phyloP scores from a whole-genome alignment of 2,113 vertebrate genomes.

The Sturnus vulgaris region DNA sequence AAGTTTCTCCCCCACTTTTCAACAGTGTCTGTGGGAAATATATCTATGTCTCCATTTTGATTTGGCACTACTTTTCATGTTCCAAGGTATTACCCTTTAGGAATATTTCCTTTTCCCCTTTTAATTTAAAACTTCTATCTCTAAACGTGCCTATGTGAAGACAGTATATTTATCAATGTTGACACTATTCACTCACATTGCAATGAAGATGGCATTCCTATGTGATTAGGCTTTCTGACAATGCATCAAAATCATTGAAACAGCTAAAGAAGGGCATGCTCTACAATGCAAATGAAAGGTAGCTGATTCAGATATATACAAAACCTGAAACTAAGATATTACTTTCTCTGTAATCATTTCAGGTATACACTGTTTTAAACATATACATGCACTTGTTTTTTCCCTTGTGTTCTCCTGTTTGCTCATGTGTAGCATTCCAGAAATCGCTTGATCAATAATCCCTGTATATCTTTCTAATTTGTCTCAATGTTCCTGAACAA shows the following conservation, averaged over 20 bases:
- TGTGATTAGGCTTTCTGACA: neutral
- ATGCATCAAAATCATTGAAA: neutral
- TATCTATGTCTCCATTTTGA: neutral
- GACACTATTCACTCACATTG: neutral
- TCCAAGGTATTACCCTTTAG: neutral
- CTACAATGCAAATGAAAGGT: neutral
- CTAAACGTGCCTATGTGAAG: neutral
- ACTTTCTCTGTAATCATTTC: neutral
- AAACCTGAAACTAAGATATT: neutral
- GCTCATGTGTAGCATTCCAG: neutral
- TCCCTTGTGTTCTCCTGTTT: neutral
- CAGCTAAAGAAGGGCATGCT: neutral
- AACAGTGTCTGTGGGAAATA: neutral
- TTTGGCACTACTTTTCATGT: neutral
- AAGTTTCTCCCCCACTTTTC: neutral
- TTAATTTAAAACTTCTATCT: neutral
- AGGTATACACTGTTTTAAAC: neutral
- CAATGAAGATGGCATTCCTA: neutral
- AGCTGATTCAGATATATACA: neutral
- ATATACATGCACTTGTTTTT: neutral
- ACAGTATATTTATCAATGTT: neutral
- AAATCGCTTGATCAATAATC: neutral
- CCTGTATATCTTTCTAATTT: neutral
- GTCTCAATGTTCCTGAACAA: neutral
- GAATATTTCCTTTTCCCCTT: neutral